Conservation (phyloP, 2,797 vertebrate species). For the Pristis pectinata region DNA sequence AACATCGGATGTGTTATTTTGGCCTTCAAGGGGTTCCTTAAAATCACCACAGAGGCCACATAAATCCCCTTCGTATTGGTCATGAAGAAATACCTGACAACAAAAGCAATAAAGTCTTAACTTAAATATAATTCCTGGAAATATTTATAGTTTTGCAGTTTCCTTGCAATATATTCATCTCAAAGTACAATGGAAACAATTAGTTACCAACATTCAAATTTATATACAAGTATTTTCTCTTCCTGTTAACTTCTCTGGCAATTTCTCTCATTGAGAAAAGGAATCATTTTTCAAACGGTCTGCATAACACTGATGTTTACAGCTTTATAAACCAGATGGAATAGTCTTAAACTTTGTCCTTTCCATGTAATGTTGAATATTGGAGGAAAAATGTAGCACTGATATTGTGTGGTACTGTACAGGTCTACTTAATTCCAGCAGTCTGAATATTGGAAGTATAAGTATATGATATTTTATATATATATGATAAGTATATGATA, state of each 20-base stretch:
- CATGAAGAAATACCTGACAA: slow-evolving; percentile 48
- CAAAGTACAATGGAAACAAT: background rate
- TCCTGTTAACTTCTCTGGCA: background rate
- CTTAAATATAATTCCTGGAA: background rate
- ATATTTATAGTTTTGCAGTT: background rate
- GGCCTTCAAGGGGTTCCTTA: slow-evolving; percentile 43
- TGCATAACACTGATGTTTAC: background rate
- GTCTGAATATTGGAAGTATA: background rate
- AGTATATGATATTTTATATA: no score
- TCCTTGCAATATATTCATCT: no score
- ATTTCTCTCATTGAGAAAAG: background rate
- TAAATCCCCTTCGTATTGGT: slow-evolving; percentile 41
- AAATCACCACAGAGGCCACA: slow-evolving; percentile 51
- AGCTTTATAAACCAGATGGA: background rate
- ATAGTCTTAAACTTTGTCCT: background rate
- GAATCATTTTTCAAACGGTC: background rate
- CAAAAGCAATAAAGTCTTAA: slow-evolving; percentile 34
- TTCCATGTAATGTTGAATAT: background rate
- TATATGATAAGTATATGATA: background rate
- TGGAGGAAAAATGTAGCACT: background rate
- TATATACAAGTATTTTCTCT: background rate
- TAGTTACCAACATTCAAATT: background rate
- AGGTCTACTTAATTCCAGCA: background rate
- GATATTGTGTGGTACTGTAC: background rate
- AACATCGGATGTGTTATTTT: background rate